phyloP scores from a whole-genome alignment of 2,888 invertebrate genomes.

The Hydropsyche betteni region DNA sequence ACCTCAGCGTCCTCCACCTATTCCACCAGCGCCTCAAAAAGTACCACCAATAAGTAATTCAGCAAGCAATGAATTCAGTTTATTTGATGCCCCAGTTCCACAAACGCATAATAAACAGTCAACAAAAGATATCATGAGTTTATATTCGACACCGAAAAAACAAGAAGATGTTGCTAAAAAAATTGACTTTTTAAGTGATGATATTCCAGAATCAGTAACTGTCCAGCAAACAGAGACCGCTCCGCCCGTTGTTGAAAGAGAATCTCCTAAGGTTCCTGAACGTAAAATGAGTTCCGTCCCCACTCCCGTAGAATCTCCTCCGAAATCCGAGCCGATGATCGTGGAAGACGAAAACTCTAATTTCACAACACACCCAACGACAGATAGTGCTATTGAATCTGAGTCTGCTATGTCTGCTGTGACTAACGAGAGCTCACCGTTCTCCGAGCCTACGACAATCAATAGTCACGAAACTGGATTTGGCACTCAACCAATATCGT shows the following conservation, averaged over 20 bases:
- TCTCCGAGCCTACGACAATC: conserved; percentile 30
- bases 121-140: conserved; percentile 69
- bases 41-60: conserved; percentile 41
- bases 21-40: conserved; percentile 54
- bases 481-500: conserved; percentile 14
- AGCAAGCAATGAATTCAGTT: conserved; percentile 62
- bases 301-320: conserved; percentile 41
- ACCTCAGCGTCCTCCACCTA: conserved; percentile 56
- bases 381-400: conserved; percentile 19
- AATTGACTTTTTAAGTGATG: conserved; percentile 69
- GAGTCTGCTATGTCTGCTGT: conserved; percentile 5
- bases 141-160: conserved; percentile 64
- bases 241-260: conserved; percentile 49
- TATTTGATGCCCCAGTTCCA: conserved; percentile 68
- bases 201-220: conserved; percentile 59
- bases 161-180: conserved; percentile 58
- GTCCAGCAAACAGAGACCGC: conserved; percentile 54
- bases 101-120: conserved; percentile 64
- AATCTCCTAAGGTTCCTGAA: conserved; percentile 44
- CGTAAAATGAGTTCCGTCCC: conserved; percentile 17
- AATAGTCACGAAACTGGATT: conserved; percentile 16
- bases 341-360: conserved; percentile 61
- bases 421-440: conserved; percentile 37
- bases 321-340: conserved; percentile 52
- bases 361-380: conserved; percentile 17